phyloP scores from a whole-genome alignment of 2,888 invertebrate species.

The Hypselothyrea guttata region DNA sequence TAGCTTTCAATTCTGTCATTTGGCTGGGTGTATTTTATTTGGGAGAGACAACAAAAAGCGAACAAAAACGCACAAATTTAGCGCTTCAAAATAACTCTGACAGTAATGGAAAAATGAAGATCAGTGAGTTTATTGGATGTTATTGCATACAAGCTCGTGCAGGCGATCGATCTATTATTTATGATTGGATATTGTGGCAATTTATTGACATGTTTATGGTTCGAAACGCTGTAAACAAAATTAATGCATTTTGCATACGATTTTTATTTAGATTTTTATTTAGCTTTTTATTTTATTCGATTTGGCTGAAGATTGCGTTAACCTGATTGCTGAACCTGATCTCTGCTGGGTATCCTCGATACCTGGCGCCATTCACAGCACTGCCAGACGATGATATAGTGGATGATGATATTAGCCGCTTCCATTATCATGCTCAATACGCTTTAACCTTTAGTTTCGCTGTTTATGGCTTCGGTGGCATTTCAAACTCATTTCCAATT shows the following conservation, averaged over 20 bases:
- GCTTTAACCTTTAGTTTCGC: conserved; percentile 43
- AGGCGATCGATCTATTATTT: conserved; percentile 20
- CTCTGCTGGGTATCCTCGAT: conserved; percentile 4
- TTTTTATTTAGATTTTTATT: conserved; percentile 15
- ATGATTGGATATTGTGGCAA: conserved; percentile 23
- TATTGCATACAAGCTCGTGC: conserved; percentile 3
- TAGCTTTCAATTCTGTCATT: conserved; percentile 1
- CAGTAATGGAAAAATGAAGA: conserved; percentile 11
- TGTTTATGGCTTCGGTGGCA: conserved; percentile 55
- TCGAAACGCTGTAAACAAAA: conserved; percentile 27
- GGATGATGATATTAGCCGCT: conserved; percentile 19
- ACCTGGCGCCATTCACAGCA: neutral
- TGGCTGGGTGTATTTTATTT: neutral
- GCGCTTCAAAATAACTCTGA: conserved; percentile 1
- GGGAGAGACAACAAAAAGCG: neutral
- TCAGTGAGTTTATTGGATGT: neutral
- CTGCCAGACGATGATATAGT: conserved; percentile 6
- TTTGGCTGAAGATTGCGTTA: neutral
- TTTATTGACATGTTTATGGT: conserved; percentile 36
- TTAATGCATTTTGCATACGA: conserved; percentile 27
- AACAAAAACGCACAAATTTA: neutral
- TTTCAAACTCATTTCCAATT: conserved; percentile 57
- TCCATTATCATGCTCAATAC: conserved; percentile 30
- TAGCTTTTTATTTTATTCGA: neutral
- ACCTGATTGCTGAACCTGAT: conserved; percentile 20